phyloP scores from a whole-genome alignment of 2,113 vertebrate species.

The Leptobrachium leishanense region DNA sequence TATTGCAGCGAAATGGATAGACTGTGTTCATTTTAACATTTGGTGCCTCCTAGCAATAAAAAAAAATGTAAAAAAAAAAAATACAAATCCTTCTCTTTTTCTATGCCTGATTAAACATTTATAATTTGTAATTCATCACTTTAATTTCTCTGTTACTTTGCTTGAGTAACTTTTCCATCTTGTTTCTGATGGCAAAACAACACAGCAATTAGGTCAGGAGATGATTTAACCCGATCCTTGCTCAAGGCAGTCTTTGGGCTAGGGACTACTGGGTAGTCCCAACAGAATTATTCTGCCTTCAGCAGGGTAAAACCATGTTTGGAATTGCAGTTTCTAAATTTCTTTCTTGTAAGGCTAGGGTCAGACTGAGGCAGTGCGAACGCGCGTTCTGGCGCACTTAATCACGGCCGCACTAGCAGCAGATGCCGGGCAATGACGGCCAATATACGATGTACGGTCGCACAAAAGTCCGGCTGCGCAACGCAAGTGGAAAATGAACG shows the following conservation, averaged over 20 bases:
- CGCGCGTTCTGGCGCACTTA: too few relatives aligned
- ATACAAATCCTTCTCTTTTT: constrained; percentile 21
- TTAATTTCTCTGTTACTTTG: not conserved
- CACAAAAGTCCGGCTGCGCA: too few relatives aligned
- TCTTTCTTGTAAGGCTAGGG: too few relatives aligned
- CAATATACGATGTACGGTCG: too few relatives aligned
- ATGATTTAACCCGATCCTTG: not conserved
- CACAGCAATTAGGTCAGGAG: not conserved
- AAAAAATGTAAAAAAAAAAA: constrained; percentile 3
- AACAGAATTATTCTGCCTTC: too few relatives aligned
- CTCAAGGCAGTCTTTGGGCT: not conserved
- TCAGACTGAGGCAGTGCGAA: too few relatives aligned
- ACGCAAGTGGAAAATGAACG: too few relatives aligned
- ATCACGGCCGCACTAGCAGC: too few relatives aligned
- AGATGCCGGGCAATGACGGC: too few relatives aligned
- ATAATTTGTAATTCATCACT: constrained; percentile 20
- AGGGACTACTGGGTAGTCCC: not conserved
- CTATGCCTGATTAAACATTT: constrained; percentile 51
- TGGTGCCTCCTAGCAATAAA: constrained; percentile 37
- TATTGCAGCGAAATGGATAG: constrained; percentile 49
- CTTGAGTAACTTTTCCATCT: constrained; percentile 24
- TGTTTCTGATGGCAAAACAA: constrained; percentile 37
- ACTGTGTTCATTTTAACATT: constrained; percentile 47
- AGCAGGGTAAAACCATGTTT: too few relatives aligned
- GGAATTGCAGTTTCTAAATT: too few relatives aligned